Percentiles rank a stretch among this genome's conserved stretches.
phyloP scores from a whole-genome alignment of 2,888 invertebrate genomes.

The Trypoxylon attenuatum region DNA sequence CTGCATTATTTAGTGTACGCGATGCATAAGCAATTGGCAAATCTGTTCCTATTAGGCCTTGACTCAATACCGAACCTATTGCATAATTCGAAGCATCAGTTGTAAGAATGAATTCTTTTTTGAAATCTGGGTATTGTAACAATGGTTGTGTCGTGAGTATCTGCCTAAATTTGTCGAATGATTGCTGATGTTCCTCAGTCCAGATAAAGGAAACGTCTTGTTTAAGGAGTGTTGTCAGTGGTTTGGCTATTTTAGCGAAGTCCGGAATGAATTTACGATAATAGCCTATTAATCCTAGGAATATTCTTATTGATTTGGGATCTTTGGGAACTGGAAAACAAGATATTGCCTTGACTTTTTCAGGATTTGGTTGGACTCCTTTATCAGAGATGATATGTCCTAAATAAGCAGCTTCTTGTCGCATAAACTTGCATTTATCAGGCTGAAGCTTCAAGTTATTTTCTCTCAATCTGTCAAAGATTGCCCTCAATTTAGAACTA shows the following conservation, averaged over 20 bases:
- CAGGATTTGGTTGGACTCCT: too few relatives aligned
- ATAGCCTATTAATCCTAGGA: too few relatives aligned
- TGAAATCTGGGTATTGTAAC: slow-evolving; percentile 13
- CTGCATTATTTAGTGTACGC: slow-evolving; percentile 4
- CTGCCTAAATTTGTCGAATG: slow-evolving; percentile 7
- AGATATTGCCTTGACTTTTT: too few relatives aligned
- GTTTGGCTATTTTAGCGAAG: slow-evolving; percentile 8
- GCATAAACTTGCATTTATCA: too few relatives aligned
- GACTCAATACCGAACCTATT: slow-evolving; percentile 10
- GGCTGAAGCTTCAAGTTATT: background rate
- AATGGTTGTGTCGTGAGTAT: slow-evolving; percentile 8
- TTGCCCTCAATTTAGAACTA: background rate
- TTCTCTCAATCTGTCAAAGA: too few relatives aligned
- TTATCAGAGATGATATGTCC: too few relatives aligned
- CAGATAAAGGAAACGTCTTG: slow-evolving; percentile 7
- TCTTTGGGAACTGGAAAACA: too few relatives aligned
- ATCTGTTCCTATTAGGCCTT: background rate
- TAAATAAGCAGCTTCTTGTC: slow-evolving; percentile 1
- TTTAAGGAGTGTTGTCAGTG: too few relatives aligned
- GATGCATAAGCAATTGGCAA: slow-evolving; percentile 8
- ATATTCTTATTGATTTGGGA: too few relatives aligned
- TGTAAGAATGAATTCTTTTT: background rate
- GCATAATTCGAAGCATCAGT: slow-evolving; percentile 10
- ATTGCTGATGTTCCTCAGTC: background rate
- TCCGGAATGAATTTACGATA: too few relatives aligned